These are phyloP conservation scores for Syritta pipiens DNA, from an alignment of 2,888 invertebrate genomes.

Conservation along the genomic window DNA sequence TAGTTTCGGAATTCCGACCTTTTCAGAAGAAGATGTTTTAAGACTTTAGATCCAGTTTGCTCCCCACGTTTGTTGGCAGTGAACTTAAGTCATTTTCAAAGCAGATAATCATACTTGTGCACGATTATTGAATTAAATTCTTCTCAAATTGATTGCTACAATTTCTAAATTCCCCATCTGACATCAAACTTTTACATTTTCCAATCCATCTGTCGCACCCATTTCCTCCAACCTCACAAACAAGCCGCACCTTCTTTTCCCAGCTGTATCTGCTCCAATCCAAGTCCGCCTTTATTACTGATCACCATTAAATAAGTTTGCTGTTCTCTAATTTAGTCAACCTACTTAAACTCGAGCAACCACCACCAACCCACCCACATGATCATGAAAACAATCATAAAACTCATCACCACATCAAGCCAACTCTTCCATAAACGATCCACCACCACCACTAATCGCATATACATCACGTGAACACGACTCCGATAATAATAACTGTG, in stretches of 20 bases:
- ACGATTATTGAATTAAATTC: no score
- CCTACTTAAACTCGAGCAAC: background rate
- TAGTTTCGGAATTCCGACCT: no score
- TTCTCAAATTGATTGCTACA: no score
- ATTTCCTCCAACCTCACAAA: no score
- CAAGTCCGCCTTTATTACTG: background rate
- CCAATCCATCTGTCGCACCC: no score
- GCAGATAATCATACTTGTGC: no score
- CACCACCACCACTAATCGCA: background rate
- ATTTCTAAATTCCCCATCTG: no score
- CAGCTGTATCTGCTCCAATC: background rate
- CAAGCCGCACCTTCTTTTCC: background rate
- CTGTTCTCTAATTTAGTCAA: background rate
- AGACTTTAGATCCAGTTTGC: no score
- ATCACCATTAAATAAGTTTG: background rate
- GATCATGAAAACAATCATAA: constrained; percentile 33
- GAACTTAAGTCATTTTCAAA: no score
- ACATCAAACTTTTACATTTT: no score
- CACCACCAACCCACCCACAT: constrained; percentile 22
- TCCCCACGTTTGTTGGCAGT: no score
- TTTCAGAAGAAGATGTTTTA: no score
- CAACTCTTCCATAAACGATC: constrained; percentile 16
- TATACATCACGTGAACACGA: constrained; percentile 31
- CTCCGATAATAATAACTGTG: constrained; percentile 26
- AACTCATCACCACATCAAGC: constrained; percentile 18